Evolutionary conservation across 2,888 invertebrate genomes (phyloP).

Genomic region (Drosophila falleni): DNA sequence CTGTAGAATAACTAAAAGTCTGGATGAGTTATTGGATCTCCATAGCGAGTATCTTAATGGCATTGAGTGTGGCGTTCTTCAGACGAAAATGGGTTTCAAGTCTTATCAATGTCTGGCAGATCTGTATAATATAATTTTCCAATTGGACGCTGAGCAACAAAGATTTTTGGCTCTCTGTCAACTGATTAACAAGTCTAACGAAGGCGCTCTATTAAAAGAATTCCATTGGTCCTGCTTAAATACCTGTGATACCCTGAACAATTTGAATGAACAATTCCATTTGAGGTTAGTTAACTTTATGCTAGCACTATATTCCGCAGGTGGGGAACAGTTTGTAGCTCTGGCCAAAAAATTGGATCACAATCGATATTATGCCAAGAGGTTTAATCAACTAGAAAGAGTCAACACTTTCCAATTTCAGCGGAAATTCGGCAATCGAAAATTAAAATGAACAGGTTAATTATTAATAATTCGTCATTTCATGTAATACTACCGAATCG

Average conservation of each 20-base stretch:
- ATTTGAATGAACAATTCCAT: constrained; percentile 28
- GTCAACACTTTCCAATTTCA: constrained; percentile 8
- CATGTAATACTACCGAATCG: neutral
- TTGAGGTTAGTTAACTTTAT: constrained; percentile 35
- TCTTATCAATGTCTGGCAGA: constrained; percentile 5
- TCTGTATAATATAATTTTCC: constrained; percentile 35
- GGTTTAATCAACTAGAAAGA: neutral
- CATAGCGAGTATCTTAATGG: constrained; percentile 42
- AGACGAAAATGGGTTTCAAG: neutral
- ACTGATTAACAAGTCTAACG: neutral
- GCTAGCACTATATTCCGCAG: constrained; percentile 1
- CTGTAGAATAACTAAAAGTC: neutral
- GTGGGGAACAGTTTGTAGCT: neutral
- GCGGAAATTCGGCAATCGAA: neutral
- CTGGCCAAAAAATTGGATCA: constrained; percentile 38
- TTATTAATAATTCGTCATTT: too few species aligned
- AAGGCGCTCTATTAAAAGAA: neutral
- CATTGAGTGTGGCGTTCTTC: constrained; percentile 28
- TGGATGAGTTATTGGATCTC: constrained; percentile 47
- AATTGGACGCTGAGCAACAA: constrained; percentile 40
- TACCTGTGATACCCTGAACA: constrained; percentile 26
- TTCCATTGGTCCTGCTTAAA: constrained; percentile 34
- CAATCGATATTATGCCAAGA: neutral
- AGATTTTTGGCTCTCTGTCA: constrained; percentile 25
- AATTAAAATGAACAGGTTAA: neutral